phyloP scores from a whole-genome alignment of 2,888 invertebrate species.

The Coremacera marginata region DNA sequence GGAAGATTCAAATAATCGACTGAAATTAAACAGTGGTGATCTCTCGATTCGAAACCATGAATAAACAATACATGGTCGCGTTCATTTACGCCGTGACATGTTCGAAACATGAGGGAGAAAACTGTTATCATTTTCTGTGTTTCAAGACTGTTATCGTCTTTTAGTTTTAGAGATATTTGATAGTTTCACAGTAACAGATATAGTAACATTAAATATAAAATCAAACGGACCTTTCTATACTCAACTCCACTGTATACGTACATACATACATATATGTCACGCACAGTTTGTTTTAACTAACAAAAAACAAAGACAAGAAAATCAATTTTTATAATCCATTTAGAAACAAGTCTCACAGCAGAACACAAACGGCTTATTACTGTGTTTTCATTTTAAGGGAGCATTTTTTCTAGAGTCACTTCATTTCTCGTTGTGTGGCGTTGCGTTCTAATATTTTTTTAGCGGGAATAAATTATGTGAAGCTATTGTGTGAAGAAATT shows the following conservation, averaged over 20 bases:
- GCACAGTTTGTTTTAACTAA: neutral
- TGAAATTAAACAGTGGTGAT: too few species aligned
- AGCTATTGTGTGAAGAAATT: too few species aligned
- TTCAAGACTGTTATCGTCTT: too few species aligned
- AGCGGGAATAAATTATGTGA: neutral
- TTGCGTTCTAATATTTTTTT: neutral
- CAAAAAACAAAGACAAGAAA: conserved; percentile 56
- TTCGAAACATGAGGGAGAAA: too few species aligned
- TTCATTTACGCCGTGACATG: too few species aligned
- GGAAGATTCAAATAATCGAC: too few species aligned
- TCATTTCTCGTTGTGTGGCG: neutral
- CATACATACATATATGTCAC: neutral
- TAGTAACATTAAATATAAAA: too few species aligned
- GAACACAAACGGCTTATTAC: neutral
- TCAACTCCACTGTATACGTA: neutral
- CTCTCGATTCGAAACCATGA: too few species aligned
- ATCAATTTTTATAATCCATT: conserved; percentile 68
- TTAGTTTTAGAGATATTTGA: too few species aligned
- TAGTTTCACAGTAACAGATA: too few species aligned
- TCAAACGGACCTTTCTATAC: neutral
- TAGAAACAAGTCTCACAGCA: conserved; percentile 48
- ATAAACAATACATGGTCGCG: too few species aligned
- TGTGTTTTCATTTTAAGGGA: neutral
- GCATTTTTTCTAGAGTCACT: neutral
- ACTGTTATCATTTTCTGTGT: too few species aligned